phyloP scores from a whole-genome alignment of 2,797 vertebrate genomes.

The Menidia menidia region DNA sequence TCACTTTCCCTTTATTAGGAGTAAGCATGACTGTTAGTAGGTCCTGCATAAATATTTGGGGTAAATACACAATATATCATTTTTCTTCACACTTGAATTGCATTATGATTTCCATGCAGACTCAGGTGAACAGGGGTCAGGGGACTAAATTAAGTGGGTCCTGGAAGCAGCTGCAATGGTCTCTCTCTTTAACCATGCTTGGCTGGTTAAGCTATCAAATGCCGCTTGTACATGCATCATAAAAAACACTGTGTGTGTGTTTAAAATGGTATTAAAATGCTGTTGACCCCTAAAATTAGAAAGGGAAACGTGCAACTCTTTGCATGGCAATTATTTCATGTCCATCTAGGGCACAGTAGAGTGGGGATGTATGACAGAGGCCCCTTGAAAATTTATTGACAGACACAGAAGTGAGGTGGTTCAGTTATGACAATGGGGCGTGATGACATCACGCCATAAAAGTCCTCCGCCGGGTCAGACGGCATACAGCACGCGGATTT shows the following conservation, averaged over 20 bases:
- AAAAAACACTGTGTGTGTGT: constrained; percentile 94
- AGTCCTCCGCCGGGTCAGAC: constrained; percentile 69
- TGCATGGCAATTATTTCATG: constrained; percentile 90
- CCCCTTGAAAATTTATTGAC: constrained; percentile 84
- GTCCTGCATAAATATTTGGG: constrained; percentile 95
- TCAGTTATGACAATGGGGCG: constrained; percentile 83
- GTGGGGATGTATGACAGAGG: constrained; percentile 66
- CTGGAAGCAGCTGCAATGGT: constrained; percentile 96
- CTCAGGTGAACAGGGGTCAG: constrained; percentile 98
- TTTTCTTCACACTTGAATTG: constrained; percentile 98
- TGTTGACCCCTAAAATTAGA: constrained; percentile 94
- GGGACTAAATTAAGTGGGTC: constrained; percentile 96
- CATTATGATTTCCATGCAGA: constrained; percentile 97
- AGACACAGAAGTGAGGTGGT: constrained; percentile 72
- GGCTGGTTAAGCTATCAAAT: constrained; percentile 99
- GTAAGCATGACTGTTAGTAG: constrained; percentile 90
- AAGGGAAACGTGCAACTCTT: constrained; percentile 89
- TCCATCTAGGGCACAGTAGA: constrained; percentile 81
- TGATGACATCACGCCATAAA: constrained; percentile 84
- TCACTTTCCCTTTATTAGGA: constrained; percentile 84
- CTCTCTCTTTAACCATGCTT: constrained; percentile 99
- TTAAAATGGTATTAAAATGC: constrained; percentile 95
- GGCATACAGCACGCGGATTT: constrained; percentile 49
- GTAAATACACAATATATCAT: constrained; percentile 99
- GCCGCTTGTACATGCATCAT: constrained; percentile 94